Percentiles rank a stretch among this genome's conserved stretches.
Conservation (phyloP, 64 coral and sea anemone genomes). For the Porites australiensis region DNA sequence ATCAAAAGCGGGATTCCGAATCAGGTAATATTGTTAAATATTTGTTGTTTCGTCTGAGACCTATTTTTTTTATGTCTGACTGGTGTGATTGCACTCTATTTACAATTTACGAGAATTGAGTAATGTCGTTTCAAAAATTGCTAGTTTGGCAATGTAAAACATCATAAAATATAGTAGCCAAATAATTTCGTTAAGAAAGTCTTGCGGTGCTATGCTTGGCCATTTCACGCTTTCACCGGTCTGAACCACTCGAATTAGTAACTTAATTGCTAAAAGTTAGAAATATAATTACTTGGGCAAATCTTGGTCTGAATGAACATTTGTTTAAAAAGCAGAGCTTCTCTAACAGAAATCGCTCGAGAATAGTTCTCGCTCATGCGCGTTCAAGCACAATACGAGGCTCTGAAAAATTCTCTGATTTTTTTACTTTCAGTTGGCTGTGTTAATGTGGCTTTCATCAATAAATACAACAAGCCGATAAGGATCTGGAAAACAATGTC, state of each 20-base stretch:
- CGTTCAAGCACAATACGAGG: background rate
- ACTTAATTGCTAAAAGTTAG: no score
- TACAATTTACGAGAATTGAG: background rate
- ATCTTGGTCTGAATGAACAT: no score
- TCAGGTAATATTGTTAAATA: background rate
- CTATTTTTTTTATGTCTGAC: background rate
- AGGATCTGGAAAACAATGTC: slow-evolving; percentile 85
- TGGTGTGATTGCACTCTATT: background rate
- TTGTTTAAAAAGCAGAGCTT: background rate
- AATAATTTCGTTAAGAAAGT: no score
- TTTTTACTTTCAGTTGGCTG: slow-evolving; percentile 46
- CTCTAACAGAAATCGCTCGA: background rate
- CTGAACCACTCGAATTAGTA: no score
- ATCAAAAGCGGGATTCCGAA: background rate
- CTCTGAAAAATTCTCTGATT: background rate
- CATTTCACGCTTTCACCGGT: no score
- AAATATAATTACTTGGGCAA: no score
- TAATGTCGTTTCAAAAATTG: background rate
- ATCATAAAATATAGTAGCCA: no score
- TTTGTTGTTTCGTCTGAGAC: background rate
- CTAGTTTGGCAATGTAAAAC: background rate
- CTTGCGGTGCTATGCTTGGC: no score
- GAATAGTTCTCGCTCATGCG: no score
- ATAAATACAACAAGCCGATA: slow-evolving; percentile 66
- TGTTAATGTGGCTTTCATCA: slow-evolving; percentile 77